Evolutionary conservation across 2,113 vertebrate species (phyloP).

Genomic region (Tenrec ecaudatus): DNA sequence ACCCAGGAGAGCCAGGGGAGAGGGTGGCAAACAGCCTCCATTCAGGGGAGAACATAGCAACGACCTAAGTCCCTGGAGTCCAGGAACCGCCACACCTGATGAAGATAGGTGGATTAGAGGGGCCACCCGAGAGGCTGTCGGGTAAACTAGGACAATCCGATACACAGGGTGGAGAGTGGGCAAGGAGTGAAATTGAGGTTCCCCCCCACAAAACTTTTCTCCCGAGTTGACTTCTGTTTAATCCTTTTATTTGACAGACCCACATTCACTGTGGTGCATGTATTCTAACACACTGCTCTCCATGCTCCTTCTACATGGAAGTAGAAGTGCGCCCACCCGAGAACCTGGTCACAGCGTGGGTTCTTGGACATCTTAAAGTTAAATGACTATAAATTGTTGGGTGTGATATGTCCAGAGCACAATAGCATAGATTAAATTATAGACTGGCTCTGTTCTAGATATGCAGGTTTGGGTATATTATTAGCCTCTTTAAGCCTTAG

Average conservation of each 20-base stretch:
- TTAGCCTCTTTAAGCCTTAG: slow-evolving; percentile 4
- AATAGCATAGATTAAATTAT: neutral
- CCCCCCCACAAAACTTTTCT: neutral
- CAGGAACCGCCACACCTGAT: neutral
- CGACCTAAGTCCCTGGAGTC: neutral
- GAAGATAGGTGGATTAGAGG: neutral
- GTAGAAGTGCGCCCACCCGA: neutral
- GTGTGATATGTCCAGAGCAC: neutral
- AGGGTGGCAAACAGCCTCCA: neutral
- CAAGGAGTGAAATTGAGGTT: neutral
- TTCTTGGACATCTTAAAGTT: neutral
- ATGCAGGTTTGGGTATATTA: neutral
- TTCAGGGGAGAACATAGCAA: neutral
- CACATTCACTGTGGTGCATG: neutral
- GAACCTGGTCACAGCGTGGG: neutral
- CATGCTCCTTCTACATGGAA: neutral
- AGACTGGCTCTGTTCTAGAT: neutral
- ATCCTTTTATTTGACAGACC: neutral
- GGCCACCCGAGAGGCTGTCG: neutral
- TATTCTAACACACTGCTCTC: neutral
- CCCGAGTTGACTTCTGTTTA: neutral
- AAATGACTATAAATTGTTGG: neutral
- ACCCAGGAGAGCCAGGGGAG: neutral
- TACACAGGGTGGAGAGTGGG: neutral
- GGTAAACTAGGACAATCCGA: neutral